These are phyloP conservation scores for Hylomyscus alleni DNA, from an alignment of 2,797 vertebrate species.

Conservation along the genomic window DNA sequence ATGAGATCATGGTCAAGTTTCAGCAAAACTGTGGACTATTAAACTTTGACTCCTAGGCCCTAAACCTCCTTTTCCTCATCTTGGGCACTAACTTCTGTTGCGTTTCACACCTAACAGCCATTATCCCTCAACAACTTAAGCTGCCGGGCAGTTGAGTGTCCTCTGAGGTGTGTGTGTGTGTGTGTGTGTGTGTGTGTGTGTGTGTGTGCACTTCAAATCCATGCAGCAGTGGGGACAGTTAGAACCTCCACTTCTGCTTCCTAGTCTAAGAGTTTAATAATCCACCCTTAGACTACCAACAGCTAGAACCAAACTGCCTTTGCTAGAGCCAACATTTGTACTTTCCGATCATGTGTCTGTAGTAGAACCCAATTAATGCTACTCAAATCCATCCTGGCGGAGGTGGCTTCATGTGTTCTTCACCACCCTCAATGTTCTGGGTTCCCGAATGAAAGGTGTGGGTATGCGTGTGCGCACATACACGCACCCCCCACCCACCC, in stretches of 20 bases:
- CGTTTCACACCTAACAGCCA: background rate
- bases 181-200: too few species aligned
- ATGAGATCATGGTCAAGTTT: background rate
- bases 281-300: background rate
- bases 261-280: background rate
- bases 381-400: background rate
- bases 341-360: background rate
- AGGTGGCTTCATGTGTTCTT: background rate
- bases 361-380: background rate
- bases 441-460: background rate
- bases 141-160: background rate
- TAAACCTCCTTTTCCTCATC: background rate
- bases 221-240: background rate
- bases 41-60: background rate
- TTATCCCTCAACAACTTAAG: background rate
- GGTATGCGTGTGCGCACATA: too few species aligned
- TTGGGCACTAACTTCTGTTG: background rate
- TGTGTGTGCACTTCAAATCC: background rate
- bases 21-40: background rate
- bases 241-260: background rate
- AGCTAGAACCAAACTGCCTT: background rate
- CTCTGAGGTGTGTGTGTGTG: background rate
- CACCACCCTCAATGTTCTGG: background rate
- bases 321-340: background rate
- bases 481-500: too few species aligned